Base-by-base conservation (phyloP, 2,113 vertebrate species). In the Oenanthe oenanthe region DNA sequence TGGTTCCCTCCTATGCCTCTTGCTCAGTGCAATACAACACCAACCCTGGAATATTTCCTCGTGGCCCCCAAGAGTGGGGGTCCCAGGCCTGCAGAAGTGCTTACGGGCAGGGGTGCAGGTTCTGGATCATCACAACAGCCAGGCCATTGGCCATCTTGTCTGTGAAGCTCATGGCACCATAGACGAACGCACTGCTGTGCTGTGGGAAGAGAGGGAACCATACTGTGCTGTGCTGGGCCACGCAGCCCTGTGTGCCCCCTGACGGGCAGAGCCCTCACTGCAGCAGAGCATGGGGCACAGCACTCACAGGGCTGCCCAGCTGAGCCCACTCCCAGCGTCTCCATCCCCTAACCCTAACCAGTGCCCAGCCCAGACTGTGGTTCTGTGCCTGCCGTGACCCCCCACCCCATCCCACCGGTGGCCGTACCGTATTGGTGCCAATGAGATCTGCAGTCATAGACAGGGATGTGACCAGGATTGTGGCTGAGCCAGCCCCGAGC, bases 381-480 rank as follows among this genome's bases (percentile, higher is more conserved):
- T 28, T 63, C 60, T 2, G 5, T 76, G 53, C 48, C 54, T 1
- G 4, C 58, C 1, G 2, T 6, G 40, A 22, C 12, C 4, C 34
- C 36, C 0, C 0, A 4, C 20, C 12, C 34, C 13, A 2, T 9
- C 17, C 17, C 3, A 1, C 16, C 14, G 61, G 70, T 2, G 1
- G 12, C 47, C 3, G 0, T 97, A 99, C 99, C 88, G 99, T 99
- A 96, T 99, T 98, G 36, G 98, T 93, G 14, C 98, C 98, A 0
- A 99, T 99, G 94, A 99, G 99, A 93, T 99, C 99, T 0, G 99
- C 99, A 0, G 99, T 99, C 99, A 99, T 99, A 80, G 99, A 96
- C 26, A 99, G 98, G 0, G 99, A 99, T 19, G 99, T 99, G 92
- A 99, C 99, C 34, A 99, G 96, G 94, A 99, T 98, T 36, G 98